Percentiles rank a stretch among this genome's conserved stretches.
These are phyloP conservation scores for Herpetotheres cachinnans DNA, from an alignment of 2,113 vertebrate genomes.

Conservation along the genomic window DNA sequence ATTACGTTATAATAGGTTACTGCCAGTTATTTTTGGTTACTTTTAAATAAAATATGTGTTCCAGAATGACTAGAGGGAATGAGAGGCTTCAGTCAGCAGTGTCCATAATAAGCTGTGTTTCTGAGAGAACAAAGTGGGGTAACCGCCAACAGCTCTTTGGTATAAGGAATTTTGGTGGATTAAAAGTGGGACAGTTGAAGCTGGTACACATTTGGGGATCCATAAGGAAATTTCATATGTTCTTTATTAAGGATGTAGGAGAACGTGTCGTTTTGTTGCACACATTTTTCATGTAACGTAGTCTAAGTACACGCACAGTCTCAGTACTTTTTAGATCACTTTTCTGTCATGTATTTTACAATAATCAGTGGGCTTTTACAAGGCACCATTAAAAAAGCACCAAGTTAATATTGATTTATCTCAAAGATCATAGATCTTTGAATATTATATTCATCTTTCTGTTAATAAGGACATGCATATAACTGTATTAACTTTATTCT, in stretches of 20 bases:
- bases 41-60: neutral
- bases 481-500: neutral
- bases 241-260: neutral
- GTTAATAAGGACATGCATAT: neutral
- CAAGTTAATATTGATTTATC: neutral
- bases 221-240: neutral
- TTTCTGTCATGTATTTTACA: neutral
- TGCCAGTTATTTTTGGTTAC: neutral
- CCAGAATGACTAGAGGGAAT: neutral
- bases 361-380: neutral
- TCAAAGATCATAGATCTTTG: neutral
- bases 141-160: neutral
- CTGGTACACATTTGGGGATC: fast-evolving
- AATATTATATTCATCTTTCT: neutral
- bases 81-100: neutral
- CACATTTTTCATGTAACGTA: neutral
- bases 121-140: neutral
- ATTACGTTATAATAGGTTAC: neutral
- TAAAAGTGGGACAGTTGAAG: neutral
- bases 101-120: neutral
- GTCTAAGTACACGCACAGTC: neutral
- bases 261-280: neutral
- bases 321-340: neutral
- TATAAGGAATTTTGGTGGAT: neutral
- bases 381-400: neutral